Conservation (phyloP, 2,113 vertebrate genomes). For the Oenanthe melanoleuca region DNA sequence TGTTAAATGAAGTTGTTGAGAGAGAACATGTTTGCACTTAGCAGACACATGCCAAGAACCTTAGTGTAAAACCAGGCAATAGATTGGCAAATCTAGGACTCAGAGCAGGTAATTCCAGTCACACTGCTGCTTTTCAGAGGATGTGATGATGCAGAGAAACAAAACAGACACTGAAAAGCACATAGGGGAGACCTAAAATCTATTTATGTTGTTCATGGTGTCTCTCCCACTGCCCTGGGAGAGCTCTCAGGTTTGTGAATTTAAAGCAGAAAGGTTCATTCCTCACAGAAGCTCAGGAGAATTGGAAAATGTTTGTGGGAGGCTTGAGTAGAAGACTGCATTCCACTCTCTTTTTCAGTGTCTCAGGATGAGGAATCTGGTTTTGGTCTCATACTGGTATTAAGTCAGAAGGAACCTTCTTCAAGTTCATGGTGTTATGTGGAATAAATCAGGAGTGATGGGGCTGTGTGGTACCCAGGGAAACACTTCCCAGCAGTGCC, state of each 20-base stretch:
- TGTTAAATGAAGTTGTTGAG: background rate
- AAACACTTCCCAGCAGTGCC: background rate
- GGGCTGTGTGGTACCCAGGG: background rate
- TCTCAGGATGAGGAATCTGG: background rate
- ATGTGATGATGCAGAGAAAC: background rate
- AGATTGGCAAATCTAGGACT: background rate
- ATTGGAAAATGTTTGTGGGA: background rate
- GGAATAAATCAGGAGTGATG: background rate
- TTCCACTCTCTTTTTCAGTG: background rate
- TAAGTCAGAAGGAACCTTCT: background rate
- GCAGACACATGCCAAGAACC: background rate
- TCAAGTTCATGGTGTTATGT: background rate
- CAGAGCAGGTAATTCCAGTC: background rate
- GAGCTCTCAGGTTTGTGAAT: background rate
- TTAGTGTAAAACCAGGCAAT: background rate
- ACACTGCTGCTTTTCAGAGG: background rate
- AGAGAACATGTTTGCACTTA: background rate
- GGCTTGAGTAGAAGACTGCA: background rate
- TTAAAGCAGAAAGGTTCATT: background rate
- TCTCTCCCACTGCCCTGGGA: background rate
- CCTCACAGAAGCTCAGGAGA: background rate
- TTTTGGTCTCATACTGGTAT: background rate
- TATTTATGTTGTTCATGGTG: background rate
- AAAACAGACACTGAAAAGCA: background rate
- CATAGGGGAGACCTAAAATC: background rate